Evolutionary conservation across 2,888 invertebrate genomes (phyloP).

Genomic region (Mechanitis mazaeus): DNA sequence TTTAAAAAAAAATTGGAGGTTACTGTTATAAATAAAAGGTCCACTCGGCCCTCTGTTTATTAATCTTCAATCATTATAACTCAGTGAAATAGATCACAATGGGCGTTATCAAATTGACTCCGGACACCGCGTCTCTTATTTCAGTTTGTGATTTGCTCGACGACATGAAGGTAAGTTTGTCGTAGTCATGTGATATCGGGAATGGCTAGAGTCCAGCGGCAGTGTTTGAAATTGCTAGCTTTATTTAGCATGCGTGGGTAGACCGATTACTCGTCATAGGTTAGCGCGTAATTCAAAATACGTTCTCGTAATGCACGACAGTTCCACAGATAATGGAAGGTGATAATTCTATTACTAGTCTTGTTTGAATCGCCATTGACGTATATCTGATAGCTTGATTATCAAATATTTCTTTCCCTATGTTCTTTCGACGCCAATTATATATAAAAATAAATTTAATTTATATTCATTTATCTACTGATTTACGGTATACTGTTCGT

Average conservation of each 20-base stretch:
- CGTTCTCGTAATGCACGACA: constrained; percentile 35
- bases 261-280: constrained; percentile 36
- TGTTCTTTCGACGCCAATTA: too few relatives aligned
- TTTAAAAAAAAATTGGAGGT: constrained; percentile 39
- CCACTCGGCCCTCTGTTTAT: constrained; percentile 58
- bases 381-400: too few relatives aligned
- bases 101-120: constrained; percentile 70
- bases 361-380: too few relatives aligned
- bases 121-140: constrained; percentile 64
- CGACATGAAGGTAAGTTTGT: constrained; percentile 66
- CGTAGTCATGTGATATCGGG: constrained; percentile 45
- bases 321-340: too few relatives aligned
- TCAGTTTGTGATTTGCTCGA: constrained; percentile 71
- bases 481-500: neutral
- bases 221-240: constrained; percentile 40
- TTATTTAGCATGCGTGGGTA: constrained; percentile 49
- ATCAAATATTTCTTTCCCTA: too few relatives aligned
- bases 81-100: constrained; percentile 42
- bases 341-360: too few relatives aligned
- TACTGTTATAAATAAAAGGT: constrained; percentile 53
- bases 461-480: too few relatives aligned
- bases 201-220: constrained; percentile 46
- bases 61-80: constrained; percentile 24
- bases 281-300: constrained; percentile 40
- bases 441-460: too few relatives aligned